Evolutionary conservation across 1,140 invertebrate species (phyloP).

Genomic region (Saccostrea glomerata): DNA sequence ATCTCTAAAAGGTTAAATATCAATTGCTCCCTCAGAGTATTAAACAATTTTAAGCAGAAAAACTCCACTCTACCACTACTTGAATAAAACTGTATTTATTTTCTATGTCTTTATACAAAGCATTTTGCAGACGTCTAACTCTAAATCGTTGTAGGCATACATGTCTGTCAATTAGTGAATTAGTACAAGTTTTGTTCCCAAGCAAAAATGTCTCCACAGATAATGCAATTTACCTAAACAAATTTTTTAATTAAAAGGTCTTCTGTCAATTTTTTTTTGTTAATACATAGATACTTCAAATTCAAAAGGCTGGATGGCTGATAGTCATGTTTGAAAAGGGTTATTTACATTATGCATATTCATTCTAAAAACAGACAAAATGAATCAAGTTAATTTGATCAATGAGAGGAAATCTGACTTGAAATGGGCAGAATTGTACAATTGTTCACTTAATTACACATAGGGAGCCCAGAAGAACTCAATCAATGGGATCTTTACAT

Average conservation of each 20-base stretch:
- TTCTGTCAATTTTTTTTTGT: no score
- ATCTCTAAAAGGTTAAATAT: neutral
- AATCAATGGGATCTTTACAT: neutral
- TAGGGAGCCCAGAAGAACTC: neutral
- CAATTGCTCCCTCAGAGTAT: neutral
- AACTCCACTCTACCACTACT: neutral
- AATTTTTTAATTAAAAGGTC: no score
- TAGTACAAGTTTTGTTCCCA: neutral
- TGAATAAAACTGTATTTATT: slow-evolving; percentile 22
- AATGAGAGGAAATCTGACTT: slow-evolving; percentile 10
- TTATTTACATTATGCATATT: no score
- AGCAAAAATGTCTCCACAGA: neutral
- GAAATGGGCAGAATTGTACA: neutral
- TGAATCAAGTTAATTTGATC: neutral
- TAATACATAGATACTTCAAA: no score
- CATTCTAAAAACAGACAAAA: no score
- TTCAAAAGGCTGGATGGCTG: no score
- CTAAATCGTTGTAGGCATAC: no score
- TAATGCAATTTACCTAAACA: neutral
- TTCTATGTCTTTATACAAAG: neutral
- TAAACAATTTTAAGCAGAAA: neutral
- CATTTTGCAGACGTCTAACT: neutral
- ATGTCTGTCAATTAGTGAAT: no score
- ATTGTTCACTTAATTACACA: slow-evolving; percentile 28
- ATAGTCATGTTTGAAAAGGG: no score